Evolutionary conservation across 2,888 invertebrate genomes (phyloP), one percentile per base, ranked within the genome.

Genomic region (Cantharis nigra): DNA sequence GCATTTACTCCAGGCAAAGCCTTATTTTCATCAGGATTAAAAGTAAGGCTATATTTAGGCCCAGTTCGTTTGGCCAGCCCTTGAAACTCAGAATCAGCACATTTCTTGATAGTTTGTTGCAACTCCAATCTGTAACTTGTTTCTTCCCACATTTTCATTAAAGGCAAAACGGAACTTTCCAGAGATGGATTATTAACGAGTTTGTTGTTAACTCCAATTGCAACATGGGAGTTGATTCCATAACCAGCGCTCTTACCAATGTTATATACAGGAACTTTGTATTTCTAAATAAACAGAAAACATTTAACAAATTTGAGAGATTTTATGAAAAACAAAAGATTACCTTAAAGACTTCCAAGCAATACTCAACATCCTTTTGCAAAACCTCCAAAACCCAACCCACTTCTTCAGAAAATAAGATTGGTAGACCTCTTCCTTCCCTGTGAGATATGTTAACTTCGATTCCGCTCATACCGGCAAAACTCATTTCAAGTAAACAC

Each of bases 401-500:
- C 23, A 95, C 91, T 89, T 97, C 97, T 87, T 97, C 97, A 71
- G 94, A 91, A 86, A 96, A 97, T 20, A 97, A 88, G 18, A 95
- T 90, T 77, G 94, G 92, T 9, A 96, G 87, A 1, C 92, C 89
- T 0, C 91, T 90, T 1, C 91, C 91, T 62, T 87, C 87, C 78
- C 90, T 90, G 77, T 92, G 91, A 0, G 88, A 87, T 16, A 96
- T 85, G 80, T 94, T 91, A 0, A 96, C 86, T 14, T 92, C 89
- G 14, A 97, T 84, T 0, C 98, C 98, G 82, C 94, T 92, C 76
- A 98, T 90, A 62, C 98, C 98, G 75, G 94, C 97, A 86, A 99
- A 96, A n/a, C 96, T 95, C 98, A 99, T 98, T 90, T 99, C 99
- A 77, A 99, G 86, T 0, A 97, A 88, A 82, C 97, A 96, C 0